Conservation (phyloP, 2,888 invertebrate species). For the Eilema caniola region DNA sequence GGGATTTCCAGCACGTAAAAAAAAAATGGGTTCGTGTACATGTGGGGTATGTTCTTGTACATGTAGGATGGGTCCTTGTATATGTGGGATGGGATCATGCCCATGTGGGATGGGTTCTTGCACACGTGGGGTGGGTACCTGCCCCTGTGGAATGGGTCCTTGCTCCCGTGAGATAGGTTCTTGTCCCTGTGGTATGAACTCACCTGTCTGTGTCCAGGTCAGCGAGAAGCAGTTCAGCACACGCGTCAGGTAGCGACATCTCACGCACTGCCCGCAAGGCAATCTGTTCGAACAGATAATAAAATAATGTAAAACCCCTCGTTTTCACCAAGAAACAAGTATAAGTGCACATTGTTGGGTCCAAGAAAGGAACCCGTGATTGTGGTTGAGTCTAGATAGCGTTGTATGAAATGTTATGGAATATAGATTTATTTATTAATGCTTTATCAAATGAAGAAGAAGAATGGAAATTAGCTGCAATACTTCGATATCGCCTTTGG, state of each 20-base stretch:
- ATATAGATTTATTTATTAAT: too few relatives aligned
- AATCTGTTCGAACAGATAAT: slow-evolving; percentile 79
- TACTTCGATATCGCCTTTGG: too few relatives aligned
- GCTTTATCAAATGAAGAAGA: too few relatives aligned
- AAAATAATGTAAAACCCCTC: too few relatives aligned
- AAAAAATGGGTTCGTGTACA: background rate
- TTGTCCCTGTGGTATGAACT: background rate
- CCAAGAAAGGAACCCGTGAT: too few relatives aligned
- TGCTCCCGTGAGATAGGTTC: too few relatives aligned
- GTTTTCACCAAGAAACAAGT: too few relatives aligned
- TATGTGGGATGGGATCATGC: background rate
- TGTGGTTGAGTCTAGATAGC: too few relatives aligned
- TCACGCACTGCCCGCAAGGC: slow-evolving; percentile 97
- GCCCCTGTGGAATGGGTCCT: background rate
- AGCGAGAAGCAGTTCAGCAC: slow-evolving; percentile 71
- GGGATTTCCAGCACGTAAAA: too few relatives aligned
- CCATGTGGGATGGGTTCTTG: background rate
- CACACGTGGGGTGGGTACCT: background rate
- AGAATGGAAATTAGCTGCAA: too few relatives aligned
- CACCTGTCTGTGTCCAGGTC: slow-evolving; percentile 62
- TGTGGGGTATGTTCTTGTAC: background rate
- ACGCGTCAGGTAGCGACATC: slow-evolving; percentile 95
- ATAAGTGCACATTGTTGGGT: too few relatives aligned
- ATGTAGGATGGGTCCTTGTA: background rate
- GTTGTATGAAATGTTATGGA: too few relatives aligned